These are phyloP conservation scores for Tonatia bakeri DNA, from an alignment of 2,113 vertebrate species.

Conservation along the genomic window DNA sequence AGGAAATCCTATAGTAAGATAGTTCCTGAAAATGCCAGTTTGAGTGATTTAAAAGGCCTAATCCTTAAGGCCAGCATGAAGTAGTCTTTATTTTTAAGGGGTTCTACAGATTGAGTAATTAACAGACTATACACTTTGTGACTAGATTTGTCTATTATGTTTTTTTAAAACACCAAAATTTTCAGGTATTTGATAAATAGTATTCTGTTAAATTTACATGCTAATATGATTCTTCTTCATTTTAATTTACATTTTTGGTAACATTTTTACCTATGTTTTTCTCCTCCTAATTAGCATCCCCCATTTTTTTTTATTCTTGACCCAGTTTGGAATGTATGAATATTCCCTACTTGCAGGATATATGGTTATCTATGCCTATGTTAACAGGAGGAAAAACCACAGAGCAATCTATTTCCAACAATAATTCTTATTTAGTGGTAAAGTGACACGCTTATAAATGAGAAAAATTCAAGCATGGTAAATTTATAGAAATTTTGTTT, in stretches of 20 bases:
- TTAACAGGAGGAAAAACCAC: background rate
- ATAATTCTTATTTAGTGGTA: constrained; percentile 52
- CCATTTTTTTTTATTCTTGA: background rate
- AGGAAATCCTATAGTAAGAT: background rate
- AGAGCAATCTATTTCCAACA: background rate
- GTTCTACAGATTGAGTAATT: background rate
- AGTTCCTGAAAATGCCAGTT: background rate
- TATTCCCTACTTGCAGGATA: background rate
- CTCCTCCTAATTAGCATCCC: background rate
- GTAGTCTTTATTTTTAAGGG: background rate
- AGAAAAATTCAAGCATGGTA: constrained; percentile 14
- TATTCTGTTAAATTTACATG: background rate
- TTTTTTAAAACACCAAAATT: background rate
- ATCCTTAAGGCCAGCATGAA: background rate
- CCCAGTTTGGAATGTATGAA: background rate
- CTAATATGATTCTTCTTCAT: background rate
- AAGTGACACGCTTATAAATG: constrained; percentile 45
- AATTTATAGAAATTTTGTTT: constrained; percentile 46
- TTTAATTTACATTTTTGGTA: background rate
- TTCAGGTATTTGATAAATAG: background rate
- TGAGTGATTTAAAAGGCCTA: background rate
- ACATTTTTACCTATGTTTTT: background rate
- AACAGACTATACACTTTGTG: background rate
- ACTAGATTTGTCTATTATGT: background rate
- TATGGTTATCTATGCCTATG: background rate